Evolutionary conservation across 1,140 invertebrate species (phyloP).

Genomic region (Micrasema longulum): DNA sequence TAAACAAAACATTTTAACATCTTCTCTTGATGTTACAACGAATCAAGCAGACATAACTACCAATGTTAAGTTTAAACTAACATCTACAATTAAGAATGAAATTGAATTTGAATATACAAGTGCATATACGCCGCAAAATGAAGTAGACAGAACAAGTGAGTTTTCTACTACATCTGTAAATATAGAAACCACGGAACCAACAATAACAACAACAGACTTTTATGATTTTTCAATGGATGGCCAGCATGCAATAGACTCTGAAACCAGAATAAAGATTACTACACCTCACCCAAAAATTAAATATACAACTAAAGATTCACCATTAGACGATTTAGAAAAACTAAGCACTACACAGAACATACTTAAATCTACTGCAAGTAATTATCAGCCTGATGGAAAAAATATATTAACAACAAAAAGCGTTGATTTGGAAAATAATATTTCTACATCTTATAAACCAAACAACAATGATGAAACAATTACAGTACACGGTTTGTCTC

Average conservation of each 20-base stretch:
- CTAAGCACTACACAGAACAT: not conserved
- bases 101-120: not conserved
- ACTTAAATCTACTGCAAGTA: not conserved
- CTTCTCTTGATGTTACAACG: not conserved
- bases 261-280: constrained; percentile 22
- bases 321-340: no score
- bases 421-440: no score
- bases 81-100: not conserved
- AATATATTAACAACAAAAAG: not conserved
- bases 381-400: not conserved
- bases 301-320: not conserved
- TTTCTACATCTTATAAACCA: not conserved
- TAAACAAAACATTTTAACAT: not conserved
- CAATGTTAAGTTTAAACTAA: not conserved
- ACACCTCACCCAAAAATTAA: constrained; percentile 10
- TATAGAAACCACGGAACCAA: not conserved
- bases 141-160: not conserved
- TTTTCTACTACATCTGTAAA: not conserved
- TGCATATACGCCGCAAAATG: not conserved
- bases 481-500: not conserved
- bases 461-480: not conserved
- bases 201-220: not conserved
- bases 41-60: not conserved
- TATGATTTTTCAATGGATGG: constrained; percentile 25
- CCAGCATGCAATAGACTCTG: constrained; percentile 10